Conservation (phyloP, 2,113 vertebrate genomes). For the Mormoops blainvillei region DNA sequence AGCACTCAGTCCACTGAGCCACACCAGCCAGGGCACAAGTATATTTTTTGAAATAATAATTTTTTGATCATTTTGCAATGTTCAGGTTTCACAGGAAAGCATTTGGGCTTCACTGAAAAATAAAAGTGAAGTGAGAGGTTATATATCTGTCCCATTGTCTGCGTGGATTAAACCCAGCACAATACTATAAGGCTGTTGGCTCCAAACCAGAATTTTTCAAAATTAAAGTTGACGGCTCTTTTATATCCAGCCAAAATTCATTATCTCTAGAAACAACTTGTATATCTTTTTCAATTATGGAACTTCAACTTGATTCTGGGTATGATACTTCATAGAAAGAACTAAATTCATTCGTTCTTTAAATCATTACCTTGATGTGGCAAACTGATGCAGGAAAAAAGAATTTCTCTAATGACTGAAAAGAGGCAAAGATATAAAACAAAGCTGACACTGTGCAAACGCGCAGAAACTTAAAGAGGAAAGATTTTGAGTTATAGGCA, state of each 20-base stretch:
- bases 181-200: background rate
- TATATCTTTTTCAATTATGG: slow-evolving; percentile 49
- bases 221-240: slow-evolving; percentile 28
- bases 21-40: too few relatives aligned
- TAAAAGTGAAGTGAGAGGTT: background rate
- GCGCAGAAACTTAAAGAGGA: background rate
- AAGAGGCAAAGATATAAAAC: background rate
- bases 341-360: slow-evolving; percentile 36
- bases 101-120: background rate
- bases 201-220: background rate
- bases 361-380: slow-evolving; percentile 39
- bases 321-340: slow-evolving; percentile 10
- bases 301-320: slow-evolving; percentile 22
- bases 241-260: slow-evolving; percentile 65
- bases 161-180: background rate
- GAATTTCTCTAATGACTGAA: background rate
- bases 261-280: slow-evolving; percentile 62
- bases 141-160: background rate
- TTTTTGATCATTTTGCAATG: background rate
- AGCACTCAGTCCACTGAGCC: too few relatives aligned
- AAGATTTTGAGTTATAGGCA: background rate
- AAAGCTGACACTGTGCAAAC: background rate
- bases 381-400: slow-evolving; percentile 14
- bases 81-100: background rate
- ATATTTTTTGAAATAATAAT: background rate